A percentile compares a stretch with the other conserved stretches of the same genome.
phyloP scores from a whole-genome alignment of 1,140 invertebrate species.

The Caligus rogercresseyi region DNA sequence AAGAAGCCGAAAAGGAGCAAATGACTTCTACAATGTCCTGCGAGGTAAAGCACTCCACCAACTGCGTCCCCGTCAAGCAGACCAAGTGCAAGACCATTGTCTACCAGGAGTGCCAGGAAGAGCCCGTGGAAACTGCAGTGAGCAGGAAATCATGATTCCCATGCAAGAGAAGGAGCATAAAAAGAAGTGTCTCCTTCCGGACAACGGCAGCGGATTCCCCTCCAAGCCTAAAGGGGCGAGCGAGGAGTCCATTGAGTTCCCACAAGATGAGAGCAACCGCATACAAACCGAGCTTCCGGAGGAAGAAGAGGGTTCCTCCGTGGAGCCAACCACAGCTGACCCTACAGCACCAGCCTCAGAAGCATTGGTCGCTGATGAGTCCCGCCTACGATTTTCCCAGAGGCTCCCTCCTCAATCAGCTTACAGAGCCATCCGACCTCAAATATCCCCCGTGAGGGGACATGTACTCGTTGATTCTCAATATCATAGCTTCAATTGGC shows the following conservation, averaged over 20 bases:
- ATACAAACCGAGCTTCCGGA: neutral
- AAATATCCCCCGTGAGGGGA: neutral
- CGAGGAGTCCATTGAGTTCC: neutral
- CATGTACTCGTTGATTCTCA: neutral
- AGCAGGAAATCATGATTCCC: constrained; percentile 4
- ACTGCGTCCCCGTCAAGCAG: neutral
- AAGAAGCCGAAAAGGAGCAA: constrained; percentile 14
- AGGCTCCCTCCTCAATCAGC: neutral
- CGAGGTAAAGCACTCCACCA: constrained; percentile 13
- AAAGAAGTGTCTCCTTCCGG: constrained; percentile 19
- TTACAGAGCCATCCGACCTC: neutral
- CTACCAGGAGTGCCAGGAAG: constrained; percentile 11
- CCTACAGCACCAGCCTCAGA: neutral
- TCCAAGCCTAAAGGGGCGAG: neutral
- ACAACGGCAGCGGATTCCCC: constrained; percentile 9
- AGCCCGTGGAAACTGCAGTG: constrained; percentile 12
- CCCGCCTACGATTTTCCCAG: neutral
- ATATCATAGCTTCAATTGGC: neutral
- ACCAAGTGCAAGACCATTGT: constrained; percentile 13
- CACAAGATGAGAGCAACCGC: neutral
- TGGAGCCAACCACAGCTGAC: too few relatives aligned
- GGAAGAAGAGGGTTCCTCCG: neutral
- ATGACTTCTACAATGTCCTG: constrained; percentile 12
- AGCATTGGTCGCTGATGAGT: neutral
- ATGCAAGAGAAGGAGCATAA: constrained; percentile 18